Evolutionary conservation across 2,113 vertebrate species (phyloP).

Genomic region (western clawed frog (Xenopus tropicalis)): UCB_Xtro_10.0 CM004444.2:119987501-119988000

Average conservation of each 20-base stretch:
- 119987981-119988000: too few relatives aligned
- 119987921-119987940: too few relatives aligned
- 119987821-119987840: too few relatives aligned
- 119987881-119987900: too few relatives aligned
- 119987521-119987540: background rate
- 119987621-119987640: background rate
- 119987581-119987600: constrained; percentile 8
- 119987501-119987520: background rate
- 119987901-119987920: too few relatives aligned
- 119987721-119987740: background rate
- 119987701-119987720: background rate
- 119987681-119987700: background rate
- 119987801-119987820: too few relatives aligned
- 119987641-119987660: constrained; percentile 12
- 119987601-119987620: constrained; percentile 28
- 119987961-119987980: too few relatives aligned
- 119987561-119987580: constrained; percentile 11
- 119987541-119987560: background rate
- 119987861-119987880: too few relatives aligned
- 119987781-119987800: too few relatives aligned
- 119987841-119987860: too few relatives aligned
- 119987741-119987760: background rate
- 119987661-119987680: constrained; percentile 1
- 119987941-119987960: too few relatives aligned
- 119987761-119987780: too few relatives aligned